Evolutionary conservation across 2,888 invertebrate genomes (phyloP).

Genomic region (Eretmocerus hayati): DNA sequence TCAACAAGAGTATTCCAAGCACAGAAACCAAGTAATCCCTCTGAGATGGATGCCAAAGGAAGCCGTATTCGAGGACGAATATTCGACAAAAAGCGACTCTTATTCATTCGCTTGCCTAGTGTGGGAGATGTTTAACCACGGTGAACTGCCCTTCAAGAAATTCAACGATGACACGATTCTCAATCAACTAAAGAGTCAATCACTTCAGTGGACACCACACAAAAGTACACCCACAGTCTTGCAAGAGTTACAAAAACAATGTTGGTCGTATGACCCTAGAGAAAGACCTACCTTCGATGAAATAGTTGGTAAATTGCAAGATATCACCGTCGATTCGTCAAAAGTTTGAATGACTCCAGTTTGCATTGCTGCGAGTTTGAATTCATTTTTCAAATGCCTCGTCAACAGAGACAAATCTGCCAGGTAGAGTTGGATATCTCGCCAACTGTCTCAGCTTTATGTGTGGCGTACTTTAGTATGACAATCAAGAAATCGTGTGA

Average conservation of each 20-base stretch:
- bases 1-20: constrained; percentile 81
- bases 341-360: constrained; percentile 11
- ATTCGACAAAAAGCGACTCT: constrained; percentile 87
- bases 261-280: constrained; percentile 62
- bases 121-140: constrained; percentile 83
- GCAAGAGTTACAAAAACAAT: constrained; percentile 56
- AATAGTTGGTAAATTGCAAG: constrained; percentile 50
- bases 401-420: no score
- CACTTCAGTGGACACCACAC: constrained; percentile 64
- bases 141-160: constrained; percentile 69
- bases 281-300: constrained; percentile 64
- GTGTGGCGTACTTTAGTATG: no score
- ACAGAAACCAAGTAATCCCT: constrained; percentile 77
- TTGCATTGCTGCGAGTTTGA: no score
- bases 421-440: no score
- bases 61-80: constrained; percentile 83
- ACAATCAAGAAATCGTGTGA: no score
- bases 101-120: constrained; percentile 84
- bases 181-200: constrained; percentile 56
- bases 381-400: no score
- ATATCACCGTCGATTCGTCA: constrained; percentile 36
- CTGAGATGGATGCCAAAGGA: constrained; percentile 87
- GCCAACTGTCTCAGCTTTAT: no score
- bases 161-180: constrained; percentile 70
- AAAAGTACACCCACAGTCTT: constrained; percentile 58